Evolutionary conservation across 2,797 vertebrate species (phyloP), one percentile per base, ranked within the genome.

Genomic region (Telmatherina bonti): DNA sequence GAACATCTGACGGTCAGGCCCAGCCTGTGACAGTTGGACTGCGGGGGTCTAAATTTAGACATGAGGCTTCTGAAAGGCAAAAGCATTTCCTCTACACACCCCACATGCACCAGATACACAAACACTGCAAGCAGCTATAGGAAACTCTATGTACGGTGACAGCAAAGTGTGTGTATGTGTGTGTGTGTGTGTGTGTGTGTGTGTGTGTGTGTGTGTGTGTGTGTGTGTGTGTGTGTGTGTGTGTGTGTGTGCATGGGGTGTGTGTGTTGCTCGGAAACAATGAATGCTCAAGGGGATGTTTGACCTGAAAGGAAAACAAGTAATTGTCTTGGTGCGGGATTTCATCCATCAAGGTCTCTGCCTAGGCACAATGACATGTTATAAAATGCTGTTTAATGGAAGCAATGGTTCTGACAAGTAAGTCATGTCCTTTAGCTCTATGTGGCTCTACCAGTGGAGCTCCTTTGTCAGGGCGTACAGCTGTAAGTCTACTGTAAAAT

Each of bases 21-120:
- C 58, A 47, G 85, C 52, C 75, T 81, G 68, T 80, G 83, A 90
- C 87, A 78, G 82, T 70, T 74, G 60, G 43, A 83, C 79, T 85
- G 76, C 56, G 74, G 18, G 76, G 64, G 33, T 81, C 92, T 93
- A 94, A 90, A 91, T 92, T 88, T 94, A 94, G 91, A 89, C 61
- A 7, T 33, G 20, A 27, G 12, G 59, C 82, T 57, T 73, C 85
- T 72, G 62, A 85, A 76, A 84, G 62, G 71, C 75, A 77, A 30
- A 80, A 81, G 78, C 85, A 90, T 91, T 94, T 94, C 93, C 93
- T 91, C 70, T 77, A 69, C 70, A 83, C 80, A 69, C 69, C 64
- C 79, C 57, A 55, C 54, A 59, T 67, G 53, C 61, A 54, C 43
- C 65, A 70, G 63, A 67, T 55, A 79, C 49, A 63, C 9, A 74